Conservation (phyloP, 2,797 vertebrate genomes). For the Parauchenoglanis punctatus region DNA sequence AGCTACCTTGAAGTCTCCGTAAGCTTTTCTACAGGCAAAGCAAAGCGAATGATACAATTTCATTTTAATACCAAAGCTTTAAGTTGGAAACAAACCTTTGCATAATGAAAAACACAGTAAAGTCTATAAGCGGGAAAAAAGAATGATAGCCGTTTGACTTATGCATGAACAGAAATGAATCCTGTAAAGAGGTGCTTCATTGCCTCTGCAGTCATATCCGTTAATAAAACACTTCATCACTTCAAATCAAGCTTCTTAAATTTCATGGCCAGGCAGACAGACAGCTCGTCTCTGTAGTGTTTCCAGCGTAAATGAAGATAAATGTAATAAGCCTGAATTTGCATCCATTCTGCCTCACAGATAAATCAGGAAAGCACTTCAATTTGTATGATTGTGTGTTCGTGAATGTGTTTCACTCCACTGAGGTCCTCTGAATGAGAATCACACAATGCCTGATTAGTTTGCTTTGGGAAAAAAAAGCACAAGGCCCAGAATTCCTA, state of each 20-base stretch:
- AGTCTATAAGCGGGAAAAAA: neutral
- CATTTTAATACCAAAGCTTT: neutral
- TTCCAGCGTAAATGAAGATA: neutral
- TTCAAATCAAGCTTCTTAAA: slow-evolving; percentile 27
- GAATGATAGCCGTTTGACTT: neutral
- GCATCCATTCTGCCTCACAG: slow-evolving; percentile 14
- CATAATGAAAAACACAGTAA: neutral
- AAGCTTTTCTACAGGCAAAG: slow-evolving; percentile 76
- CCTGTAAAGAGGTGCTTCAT: neutral
- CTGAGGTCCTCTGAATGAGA: slow-evolving; percentile 4
- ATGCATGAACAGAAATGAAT: neutral
- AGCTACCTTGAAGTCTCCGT: slow-evolving; percentile 81
- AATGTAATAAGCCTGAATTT: neutral
- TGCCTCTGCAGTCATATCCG: neutral
- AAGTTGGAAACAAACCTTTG: neutral
- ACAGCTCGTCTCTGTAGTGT: neutral
- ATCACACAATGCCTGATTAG: neutral
- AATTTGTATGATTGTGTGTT: neutral
- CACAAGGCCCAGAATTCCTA: neutral
- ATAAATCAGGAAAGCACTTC: slow-evolving; percentile 4
- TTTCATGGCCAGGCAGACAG: slow-evolving; percentile 18
- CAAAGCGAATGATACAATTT: slow-evolving; percentile 15
- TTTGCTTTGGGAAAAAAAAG: slow-evolving; percentile 1
- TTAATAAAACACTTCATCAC: slow-evolving; percentile 15
- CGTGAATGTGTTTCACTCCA: slow-evolving; percentile 11